Conservation (phyloP, 2,888 invertebrate genomes). For the Chelonus formosanus region DNA sequence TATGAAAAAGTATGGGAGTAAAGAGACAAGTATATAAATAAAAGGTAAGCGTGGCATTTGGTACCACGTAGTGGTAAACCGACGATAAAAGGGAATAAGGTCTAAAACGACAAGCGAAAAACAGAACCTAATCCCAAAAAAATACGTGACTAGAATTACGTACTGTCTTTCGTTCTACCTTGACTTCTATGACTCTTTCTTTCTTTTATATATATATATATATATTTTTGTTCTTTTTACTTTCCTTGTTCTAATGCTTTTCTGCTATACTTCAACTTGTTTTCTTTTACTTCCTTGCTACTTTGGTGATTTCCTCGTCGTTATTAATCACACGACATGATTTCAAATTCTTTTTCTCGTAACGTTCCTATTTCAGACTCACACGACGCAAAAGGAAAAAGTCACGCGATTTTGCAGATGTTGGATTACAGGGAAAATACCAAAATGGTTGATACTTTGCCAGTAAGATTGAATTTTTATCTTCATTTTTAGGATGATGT, state of each 20-base stretch:
- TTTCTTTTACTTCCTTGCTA: conserved; percentile 9
- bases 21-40: conserved; percentile 24
- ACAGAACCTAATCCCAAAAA: conserved; percentile 59
- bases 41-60: conserved; percentile 29
- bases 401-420: conserved; percentile 2
- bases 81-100: conserved; percentile 35
- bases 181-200: conserved; percentile 40
- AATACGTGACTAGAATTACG: conserved; percentile 59
- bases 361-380: too few species aligned
- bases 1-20: too few species aligned
- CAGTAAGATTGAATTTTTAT: conserved; percentile 26
- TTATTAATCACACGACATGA: conserved; percentile 30
- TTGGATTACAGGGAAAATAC: conserved; percentile 1
- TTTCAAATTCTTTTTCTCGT: background rate
- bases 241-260: conserved; percentile 28
- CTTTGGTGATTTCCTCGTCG: conserved; percentile 17
- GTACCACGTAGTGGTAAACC: conserved; percentile 27
- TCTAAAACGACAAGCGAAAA: conserved; percentile 44
- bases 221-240: conserved; percentile 24
- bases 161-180: conserved; percentile 40
- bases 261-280: conserved; percentile 5
- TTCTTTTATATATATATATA: conserved; percentile 33
- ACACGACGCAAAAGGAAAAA: too few species aligned
- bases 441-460: conserved; percentile 23
- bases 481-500: conserved; percentile 24